Conservation (phyloP, 2,797 vertebrate genomes). For the Forpus xanthops region DNA sequence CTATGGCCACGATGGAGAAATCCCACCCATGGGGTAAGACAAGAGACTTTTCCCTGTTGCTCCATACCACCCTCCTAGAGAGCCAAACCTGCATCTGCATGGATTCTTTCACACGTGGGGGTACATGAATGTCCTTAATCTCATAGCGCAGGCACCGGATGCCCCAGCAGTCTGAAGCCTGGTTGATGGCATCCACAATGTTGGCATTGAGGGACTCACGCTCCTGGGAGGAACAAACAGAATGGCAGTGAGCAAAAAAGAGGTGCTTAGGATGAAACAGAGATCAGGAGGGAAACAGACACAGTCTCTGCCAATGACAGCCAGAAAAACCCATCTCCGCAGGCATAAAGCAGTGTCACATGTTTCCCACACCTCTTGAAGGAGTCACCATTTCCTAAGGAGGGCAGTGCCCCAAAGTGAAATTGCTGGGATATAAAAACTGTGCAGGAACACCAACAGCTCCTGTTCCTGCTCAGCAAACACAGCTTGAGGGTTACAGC, state of each 20-base stretch:
- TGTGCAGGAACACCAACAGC: neutral
- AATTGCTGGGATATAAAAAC: neutral
- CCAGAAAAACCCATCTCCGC: neutral
- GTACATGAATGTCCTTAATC: constrained; percentile 97
- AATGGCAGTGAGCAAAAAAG: neutral
- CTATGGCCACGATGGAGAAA: fast-evolving
- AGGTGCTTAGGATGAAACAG: fast-evolving
- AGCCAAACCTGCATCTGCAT: constrained; percentile 98
- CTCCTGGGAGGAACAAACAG: constrained; percentile 76
- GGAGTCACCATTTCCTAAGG: neutral
- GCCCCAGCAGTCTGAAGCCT: constrained; percentile 93
- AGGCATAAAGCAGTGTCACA: neutral
- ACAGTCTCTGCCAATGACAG: neutral
- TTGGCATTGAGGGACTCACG: constrained; percentile 90
- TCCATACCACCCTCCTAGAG: neutral
- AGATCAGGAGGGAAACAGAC: neutral
- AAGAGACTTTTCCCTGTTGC: neutral
- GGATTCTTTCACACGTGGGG: constrained; percentile 93
- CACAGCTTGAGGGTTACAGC: neutral
- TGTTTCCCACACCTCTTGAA: neutral
- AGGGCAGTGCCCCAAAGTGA: neutral
- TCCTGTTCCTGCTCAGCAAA: neutral
- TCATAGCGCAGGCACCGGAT: constrained; percentile 95
- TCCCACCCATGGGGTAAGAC: fast-evolving
- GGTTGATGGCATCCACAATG: constrained; percentile 94